phyloP scores from a whole-genome alignment of 2,113 vertebrate species.

The Xiphophorus hellerii region DNA sequence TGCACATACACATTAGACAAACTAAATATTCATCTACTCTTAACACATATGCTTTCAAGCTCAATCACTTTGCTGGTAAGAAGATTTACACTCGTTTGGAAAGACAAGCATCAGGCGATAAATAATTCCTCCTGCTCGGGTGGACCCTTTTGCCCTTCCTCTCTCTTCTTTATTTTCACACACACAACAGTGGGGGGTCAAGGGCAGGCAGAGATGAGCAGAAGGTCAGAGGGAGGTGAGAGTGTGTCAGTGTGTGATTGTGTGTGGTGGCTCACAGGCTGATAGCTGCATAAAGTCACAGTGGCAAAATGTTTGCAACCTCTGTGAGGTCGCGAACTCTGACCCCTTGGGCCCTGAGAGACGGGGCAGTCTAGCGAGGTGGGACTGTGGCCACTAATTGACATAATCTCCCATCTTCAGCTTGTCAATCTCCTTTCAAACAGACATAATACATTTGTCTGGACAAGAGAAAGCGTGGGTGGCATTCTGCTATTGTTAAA shows the following conservation, averaged over 20 bases:
- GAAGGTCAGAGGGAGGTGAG: conserved; percentile 57
- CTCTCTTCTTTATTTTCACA: conserved; percentile 38
- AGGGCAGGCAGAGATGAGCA: conserved; percentile 61
- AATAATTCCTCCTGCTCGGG: conserved; percentile 52
- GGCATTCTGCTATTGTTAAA: conserved; percentile 61
- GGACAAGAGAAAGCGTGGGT: conserved; percentile 36
- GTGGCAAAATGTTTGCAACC: conserved; percentile 25
- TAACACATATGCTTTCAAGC: conserved; percentile 13
- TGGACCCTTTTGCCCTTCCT: conserved; percentile 39
- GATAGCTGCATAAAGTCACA: conserved; percentile 29
- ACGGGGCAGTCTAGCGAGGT: conserved; percentile 43
- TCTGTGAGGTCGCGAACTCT: conserved; percentile 56
- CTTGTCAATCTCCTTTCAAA: conserved; percentile 64
- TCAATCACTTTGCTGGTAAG: conserved; percentile 22
- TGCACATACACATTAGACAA: conserved; percentile 15
- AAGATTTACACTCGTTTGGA: conserved; percentile 56
- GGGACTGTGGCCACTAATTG: conserved; percentile 68
- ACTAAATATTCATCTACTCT: conserved; percentile 16
- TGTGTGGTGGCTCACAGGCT: conserved; percentile 16
- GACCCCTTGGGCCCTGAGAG: conserved; percentile 53
- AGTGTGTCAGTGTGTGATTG: conserved; percentile 20
- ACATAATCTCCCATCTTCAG: conserved; percentile 72
- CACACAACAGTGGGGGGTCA: conserved; percentile 56
- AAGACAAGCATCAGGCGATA: conserved; percentile 59
- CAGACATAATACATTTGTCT: conserved; percentile 44